Percentiles rank a stretch among this genome's conserved stretches.
phyloP scores from a whole-genome alignment of 2,113 vertebrate species.

The Oryzias melastigma region DNA sequence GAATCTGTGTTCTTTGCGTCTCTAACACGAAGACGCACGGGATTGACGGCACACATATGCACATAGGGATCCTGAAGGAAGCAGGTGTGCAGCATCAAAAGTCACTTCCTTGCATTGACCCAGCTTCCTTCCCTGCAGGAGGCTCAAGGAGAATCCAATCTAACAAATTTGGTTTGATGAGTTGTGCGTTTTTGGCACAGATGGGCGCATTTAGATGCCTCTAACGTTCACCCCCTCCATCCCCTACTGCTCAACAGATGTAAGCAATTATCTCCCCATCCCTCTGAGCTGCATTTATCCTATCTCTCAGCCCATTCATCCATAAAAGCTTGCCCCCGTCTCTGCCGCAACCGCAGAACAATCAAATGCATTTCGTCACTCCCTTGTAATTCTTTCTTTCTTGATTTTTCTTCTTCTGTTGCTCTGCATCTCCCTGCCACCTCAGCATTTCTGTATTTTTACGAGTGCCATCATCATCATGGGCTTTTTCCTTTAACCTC shows the following conservation, averaged over 20 bases:
- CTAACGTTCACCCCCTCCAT: conserved; percentile 25
- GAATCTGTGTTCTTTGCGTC: neutral
- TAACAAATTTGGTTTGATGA: neutral
- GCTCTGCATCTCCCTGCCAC: conserved; percentile 42
- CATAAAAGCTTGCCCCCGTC: conserved; percentile 43
- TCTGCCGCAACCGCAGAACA: conserved; percentile 66
- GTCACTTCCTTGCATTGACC: conserved; percentile 24
- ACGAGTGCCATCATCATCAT: conserved; percentile 54
- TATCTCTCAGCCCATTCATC: conserved; percentile 26
- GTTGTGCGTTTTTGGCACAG: conserved; percentile 1
- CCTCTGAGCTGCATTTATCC: conserved; percentile 28
- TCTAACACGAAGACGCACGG: neutral
- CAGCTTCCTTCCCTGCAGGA: conserved; percentile 5
- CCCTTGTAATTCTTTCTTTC: conserved; percentile 23
- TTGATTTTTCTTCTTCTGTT: conserved; percentile 11
- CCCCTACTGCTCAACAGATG: conserved; percentile 57
- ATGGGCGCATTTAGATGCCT: conserved; percentile 30
- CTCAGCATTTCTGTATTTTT: conserved; percentile 72
- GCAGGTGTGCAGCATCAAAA: conserved; percentile 18
- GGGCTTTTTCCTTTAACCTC: conserved; percentile 59
- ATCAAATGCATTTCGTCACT: conserved; percentile 51
- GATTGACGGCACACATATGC: neutral
- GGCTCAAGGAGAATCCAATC: neutral
- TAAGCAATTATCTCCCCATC: conserved; percentile 60
- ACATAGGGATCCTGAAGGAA: conserved; percentile 2